Evolutionary conservation across 2,888 invertebrate species (phyloP), one percentile per base, ranked within the genome.

Genomic region (Nemapogon koenigi): DNA sequence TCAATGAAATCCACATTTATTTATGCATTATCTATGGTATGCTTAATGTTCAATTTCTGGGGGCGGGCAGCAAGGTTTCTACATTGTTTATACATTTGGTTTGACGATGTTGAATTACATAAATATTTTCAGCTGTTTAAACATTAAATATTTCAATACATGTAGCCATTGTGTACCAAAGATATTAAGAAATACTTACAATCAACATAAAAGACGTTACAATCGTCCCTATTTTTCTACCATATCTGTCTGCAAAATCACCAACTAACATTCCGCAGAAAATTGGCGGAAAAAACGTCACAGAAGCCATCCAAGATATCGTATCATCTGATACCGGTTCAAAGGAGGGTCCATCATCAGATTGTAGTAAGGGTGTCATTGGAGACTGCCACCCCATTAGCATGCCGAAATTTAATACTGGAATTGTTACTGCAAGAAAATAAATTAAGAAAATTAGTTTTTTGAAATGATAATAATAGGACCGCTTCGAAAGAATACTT

Each of bases 341-440:
- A 1, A 78, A 79, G 0, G 81, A 67, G 0, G 82, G 81, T 0
- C 81, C 75, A n/a, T 56, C 48, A 1, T 54, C 50, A 1, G 71
- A 62, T 49, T 81, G 69, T 8, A 83, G 67, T 18, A 81, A 58
- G 0, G 80, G 75, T 2, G 82, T 71, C 62, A 81, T 81, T 2
- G 83, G 82, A 0, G 84, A 82, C 46, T 82, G 75, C 82, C 83
- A 84, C 1, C 83, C 83, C 53, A 81, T 69, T 41, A 81, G 62
- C 61, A 79, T 80, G 2, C 83, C 83, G 55, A 82, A 75, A 53
- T 78, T 81, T 37, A 83, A 55, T 6, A 81, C 75, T 11, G 82
- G 78, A 38, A 83, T 62, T 27, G 82, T 82, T 1, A 80, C 83
- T 84, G 66, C 15, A n/a, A n/a, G n/a, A n/a, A n/a, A n/a, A n/a